Base-by-base conservation (phyloP, 2,113 vertebrate species). In the Nesogale talazaci region DNA sequence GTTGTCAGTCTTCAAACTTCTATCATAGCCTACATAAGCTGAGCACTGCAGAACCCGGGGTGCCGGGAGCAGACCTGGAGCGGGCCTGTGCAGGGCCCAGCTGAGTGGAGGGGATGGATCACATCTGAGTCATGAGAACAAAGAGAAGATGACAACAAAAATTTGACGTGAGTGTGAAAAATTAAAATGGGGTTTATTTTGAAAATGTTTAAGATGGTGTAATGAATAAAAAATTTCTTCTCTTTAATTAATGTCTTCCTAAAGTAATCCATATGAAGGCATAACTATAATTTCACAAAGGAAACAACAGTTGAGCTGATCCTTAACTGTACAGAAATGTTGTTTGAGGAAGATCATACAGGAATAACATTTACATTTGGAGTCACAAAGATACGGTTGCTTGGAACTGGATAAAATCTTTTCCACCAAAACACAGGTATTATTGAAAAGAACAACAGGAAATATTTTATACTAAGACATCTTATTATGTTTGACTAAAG, bases 401-500 rank as follows among this genome's bases (percentile, higher is more conserved):
- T 17, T 2, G 2, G 56, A 83, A 80, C 2, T 59, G 1, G 22
- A 27, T 12, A 82, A 90, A 80, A 23, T 61, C 31, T 69, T 22
- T 56, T 77, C 27, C 38, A 85, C 9, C n/a, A 8, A 17, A 63
- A 27, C 52, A 80, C 27, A 74, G 36, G 80, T 86, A 92, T 67
- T 67, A 83, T 1, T 69, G 31, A 79, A 80, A 61, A 89, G 15
- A 91, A 15, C 6, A 23, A n/a, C 16, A 22, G 67, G 77, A 76
- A 83, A 79, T 52, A 70, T 27, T 88, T 94, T 19, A 80, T 3
- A 81, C n/a, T 40, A 59, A 29, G 31, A 2, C 40, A 29, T 34
- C 57, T 85, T 83, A 88, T 90, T 83, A 78, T 31, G 19, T 87
- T 80, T 81, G 52, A 75, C 80, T 79, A 89, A 94, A 20, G 38